Conservation (phyloP, 92 coral and sea anemone species). For the Actinostola sp. region DNA sequence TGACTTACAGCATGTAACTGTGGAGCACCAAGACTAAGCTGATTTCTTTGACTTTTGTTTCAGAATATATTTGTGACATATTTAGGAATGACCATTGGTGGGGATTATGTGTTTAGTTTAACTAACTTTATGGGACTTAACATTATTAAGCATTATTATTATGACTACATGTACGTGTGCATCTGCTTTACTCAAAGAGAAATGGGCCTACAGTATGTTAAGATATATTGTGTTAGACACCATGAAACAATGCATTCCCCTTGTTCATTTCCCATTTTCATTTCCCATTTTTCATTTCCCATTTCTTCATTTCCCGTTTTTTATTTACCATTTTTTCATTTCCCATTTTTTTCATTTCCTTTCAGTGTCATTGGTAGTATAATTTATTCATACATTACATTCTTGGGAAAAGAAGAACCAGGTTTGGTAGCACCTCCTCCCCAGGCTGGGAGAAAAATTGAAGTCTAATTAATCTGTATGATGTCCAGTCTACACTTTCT, state of each 20-base stretch:
- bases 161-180: neutral
- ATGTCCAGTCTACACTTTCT: neutral
- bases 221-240: too few relatives aligned
- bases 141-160: slow-evolving; percentile 17
- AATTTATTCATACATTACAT: slow-evolving; percentile 89
- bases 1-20: too few relatives aligned
- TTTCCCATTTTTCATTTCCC: neutral
- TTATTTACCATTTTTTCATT: neutral
- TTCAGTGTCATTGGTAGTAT: slow-evolving; percentile 84
- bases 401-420: slow-evolving; percentile 62
- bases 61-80: slow-evolving; percentile 94
- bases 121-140: slow-evolving; percentile 88
- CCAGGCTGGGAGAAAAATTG: slow-evolving; percentile 25
- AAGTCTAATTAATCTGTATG: slow-evolving; percentile 15
- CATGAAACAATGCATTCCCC: too few relatives aligned
- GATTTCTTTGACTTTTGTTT: neutral
- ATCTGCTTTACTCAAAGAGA: too few relatives aligned
- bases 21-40: too few relatives aligned
- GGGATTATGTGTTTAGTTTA: slow-evolving; percentile 78
- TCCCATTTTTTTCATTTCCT: neutral
- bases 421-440: slow-evolving; percentile 30
- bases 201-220: too few relatives aligned
- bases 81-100: slow-evolving; percentile 95
- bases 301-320: neutral
- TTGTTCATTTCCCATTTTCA: neutral